Percentiles rank a stretch among this genome's conserved stretches.
Conservation (phyloP, 2,797 vertebrate genomes). For the Cyprinella venusta region DNA sequence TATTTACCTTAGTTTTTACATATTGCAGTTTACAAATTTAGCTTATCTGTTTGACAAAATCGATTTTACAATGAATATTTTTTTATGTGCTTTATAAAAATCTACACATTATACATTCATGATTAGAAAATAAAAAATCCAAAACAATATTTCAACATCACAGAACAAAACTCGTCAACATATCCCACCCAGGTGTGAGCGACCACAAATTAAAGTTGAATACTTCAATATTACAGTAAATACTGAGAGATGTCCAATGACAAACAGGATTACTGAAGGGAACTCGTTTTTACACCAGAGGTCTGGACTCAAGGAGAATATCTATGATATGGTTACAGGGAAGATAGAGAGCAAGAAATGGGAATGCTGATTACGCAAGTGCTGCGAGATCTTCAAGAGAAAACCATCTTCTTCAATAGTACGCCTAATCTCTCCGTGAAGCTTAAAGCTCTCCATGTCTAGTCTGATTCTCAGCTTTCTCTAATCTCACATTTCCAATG, state of each 20-base stretch:
- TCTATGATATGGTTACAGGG: constrained; percentile 76
- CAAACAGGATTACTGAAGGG: constrained; percentile 66
- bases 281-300: constrained; percentile 58
- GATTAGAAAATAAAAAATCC: constrained; percentile 77
- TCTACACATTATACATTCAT: constrained; percentile 84
- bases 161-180: constrained; percentile 74
- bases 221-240: constrained; percentile 70
- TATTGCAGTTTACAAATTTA: constrained; percentile 87
- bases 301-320: constrained; percentile 69
- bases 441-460: constrained; percentile 48
- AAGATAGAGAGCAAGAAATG: constrained; percentile 56
- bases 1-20: constrained; percentile 77
- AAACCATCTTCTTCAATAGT: constrained; percentile 7
- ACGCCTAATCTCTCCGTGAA: constrained; percentile 57
- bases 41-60: constrained; percentile 86
- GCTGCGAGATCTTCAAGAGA: constrained; percentile 47
- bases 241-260: constrained; percentile 72
- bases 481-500: constrained; percentile 28
- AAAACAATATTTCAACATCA: constrained; percentile 73
- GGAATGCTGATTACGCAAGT: constrained; percentile 49
- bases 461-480: constrained; percentile 38
- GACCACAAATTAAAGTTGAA: constrained; percentile 68
- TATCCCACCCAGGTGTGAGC: constrained; percentile 69
- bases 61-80: constrained; percentile 80
- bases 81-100: constrained; percentile 79